These are phyloP conservation scores for Sebastes oblongus DNA, from an alignment of 2,797 vertebrate species.

Conservation along the genomic window DNA sequence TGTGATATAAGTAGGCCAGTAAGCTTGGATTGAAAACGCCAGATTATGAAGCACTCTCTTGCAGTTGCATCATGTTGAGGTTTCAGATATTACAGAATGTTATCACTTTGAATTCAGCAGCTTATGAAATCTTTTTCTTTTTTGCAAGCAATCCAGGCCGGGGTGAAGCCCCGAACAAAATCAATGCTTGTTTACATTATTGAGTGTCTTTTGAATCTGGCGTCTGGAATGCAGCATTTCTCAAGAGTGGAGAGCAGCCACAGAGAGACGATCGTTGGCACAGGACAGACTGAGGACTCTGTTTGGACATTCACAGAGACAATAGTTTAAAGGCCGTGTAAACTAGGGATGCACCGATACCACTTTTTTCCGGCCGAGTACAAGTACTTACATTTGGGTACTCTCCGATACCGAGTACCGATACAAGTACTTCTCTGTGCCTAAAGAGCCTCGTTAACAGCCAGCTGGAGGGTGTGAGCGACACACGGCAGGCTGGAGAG, in stretches of 20 bases:
- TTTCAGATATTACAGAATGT: conserved; percentile 31
- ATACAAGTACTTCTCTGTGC: too few species aligned
- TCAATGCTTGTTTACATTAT: conserved; percentile 15
- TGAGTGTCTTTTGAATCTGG: background rate
- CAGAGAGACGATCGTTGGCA: conserved; percentile 7
- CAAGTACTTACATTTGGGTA: too few species aligned
- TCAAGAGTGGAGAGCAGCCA: background rate
- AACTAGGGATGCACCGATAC: too few species aligned
- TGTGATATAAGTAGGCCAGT: conserved; percentile 32
- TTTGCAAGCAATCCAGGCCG: conserved; percentile 8
- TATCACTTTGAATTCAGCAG: conserved; percentile 33
- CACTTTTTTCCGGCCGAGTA: too few species aligned
- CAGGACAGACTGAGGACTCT: conserved; percentile 2
- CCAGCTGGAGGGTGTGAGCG: too few species aligned
- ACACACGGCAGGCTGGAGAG: too few species aligned
- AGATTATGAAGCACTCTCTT: conserved; percentile 28
- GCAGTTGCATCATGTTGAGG: conserved; percentile 33
- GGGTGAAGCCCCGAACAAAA: background rate
- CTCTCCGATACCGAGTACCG: too few species aligned
- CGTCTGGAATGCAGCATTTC: background rate
- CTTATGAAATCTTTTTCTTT: conserved; percentile 9
- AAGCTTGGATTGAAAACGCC: conserved; percentile 37
- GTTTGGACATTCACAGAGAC: background rate
- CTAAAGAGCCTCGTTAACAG: rapidly evolving
- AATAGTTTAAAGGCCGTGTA: too few species aligned